Base-by-base conservation (phyloP, 2,113 vertebrate species). In the Chionodraco myersi region DNA sequence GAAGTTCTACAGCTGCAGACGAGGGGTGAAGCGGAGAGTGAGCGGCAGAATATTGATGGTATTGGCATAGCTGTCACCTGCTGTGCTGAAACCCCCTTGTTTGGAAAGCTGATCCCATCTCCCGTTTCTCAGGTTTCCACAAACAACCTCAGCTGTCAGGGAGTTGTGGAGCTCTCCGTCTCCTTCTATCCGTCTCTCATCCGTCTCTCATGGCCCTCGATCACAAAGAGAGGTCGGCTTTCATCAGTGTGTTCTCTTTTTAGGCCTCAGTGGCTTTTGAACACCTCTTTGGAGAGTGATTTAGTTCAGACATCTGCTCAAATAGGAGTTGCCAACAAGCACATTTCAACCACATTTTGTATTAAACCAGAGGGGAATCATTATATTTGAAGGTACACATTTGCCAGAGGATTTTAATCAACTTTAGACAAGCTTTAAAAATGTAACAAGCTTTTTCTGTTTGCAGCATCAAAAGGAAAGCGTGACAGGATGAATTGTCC, bases 91-190 rank as follows among this genome's bases (percentile, higher is more conserved):
- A 75, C 58, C 74, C 59, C 80, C 75, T 75, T 67, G 85, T 90
- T 90, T 75, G 68, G 88, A 73, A 84, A 88, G 74, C 74, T 48
- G 79, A 88, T 73, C 72, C 64, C 52, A 10, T 83, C 87, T 84
- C 52, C 26, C 6, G 0, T 79, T 84, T 72, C 87, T 91, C 83
- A 13, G 63, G 74, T 90, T 91, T 90, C 90, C 68, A 61, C 86
- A 85, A 87, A 85, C 90, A 80, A 47, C 77, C 65, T 91, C 91
- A 92, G 87, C 89, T 93, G 92, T 90, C 62, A 6, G 59, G 36
- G 51, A 65, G 60, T 49, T 30, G 3, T 47, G 13, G 58, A 82
- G 80, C 75, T 2, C 70, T 58, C 61, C n/a, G 80, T 78, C 82
- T 83, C 66, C 70, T 62, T 87, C 78, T 64, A 67, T 52, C 36